These are phyloP conservation scores for Ammodramus savannarum DNA, from an alignment of 2,113 vertebrate genomes.

Conservation along the genomic window DNA sequence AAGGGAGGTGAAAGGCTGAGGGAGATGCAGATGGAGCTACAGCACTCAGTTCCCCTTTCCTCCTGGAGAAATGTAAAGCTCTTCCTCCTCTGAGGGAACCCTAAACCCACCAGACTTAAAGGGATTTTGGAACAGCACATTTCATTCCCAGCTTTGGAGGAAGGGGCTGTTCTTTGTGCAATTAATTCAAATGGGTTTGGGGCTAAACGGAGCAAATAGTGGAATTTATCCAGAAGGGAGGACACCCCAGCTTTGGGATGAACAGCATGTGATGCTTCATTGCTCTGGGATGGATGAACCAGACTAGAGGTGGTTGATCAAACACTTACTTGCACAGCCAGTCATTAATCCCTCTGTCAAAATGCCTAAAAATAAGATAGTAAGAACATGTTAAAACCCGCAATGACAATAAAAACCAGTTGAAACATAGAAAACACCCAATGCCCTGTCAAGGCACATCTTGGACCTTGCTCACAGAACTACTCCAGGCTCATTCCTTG, in stretches of 20 bases:
- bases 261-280: neutral
- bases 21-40: neutral
- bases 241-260: neutral
- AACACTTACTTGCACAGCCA: constrained; percentile 94
- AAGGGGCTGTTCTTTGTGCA: neutral
- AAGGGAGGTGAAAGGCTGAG: neutral
- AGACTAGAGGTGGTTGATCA: neutral
- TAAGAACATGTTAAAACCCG: neutral
- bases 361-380: constrained; percentile 80
- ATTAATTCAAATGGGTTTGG: neutral
- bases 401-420: neutral
- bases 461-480: neutral
- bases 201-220: neutral
- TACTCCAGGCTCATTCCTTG: neutral
- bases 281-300: neutral
- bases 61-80: neutral
- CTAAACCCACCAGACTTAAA: neutral
- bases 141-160: neutral
- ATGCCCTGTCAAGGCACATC: neutral
- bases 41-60: neutral
- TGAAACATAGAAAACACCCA: neutral
- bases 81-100: accelerated
- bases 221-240: neutral
- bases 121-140: neutral
- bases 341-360: constrained; percentile 94